phyloP scores from a whole-genome alignment of 92 coral and sea anemone genomes.

The Zoanthus solanderi region DNA sequence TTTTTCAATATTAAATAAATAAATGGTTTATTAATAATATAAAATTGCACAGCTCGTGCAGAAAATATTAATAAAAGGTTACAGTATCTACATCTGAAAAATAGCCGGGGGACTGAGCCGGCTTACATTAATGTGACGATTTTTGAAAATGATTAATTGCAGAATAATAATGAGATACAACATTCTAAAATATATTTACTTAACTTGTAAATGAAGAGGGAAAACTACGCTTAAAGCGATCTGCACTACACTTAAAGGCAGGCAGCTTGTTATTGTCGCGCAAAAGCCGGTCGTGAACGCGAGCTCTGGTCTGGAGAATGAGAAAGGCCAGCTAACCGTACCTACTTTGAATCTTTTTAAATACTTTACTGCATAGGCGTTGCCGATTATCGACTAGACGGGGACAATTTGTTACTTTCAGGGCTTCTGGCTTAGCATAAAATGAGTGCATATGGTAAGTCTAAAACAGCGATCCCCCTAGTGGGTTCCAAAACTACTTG shows the following conservation, averaged over 20 bases:
- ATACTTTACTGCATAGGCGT: too few species aligned
- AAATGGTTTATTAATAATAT: too few species aligned
- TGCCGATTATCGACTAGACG: neutral
- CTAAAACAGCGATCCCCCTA: slow-evolving; percentile 8
- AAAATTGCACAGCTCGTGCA: too few species aligned
- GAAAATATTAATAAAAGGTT: too few species aligned
- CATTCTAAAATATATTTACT: neutral
- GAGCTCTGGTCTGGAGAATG: slow-evolving; percentile 16
- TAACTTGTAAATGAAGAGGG: neutral
- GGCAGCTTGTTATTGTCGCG: slow-evolving; percentile 9
- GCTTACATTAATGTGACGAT: neutral
- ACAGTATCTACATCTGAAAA: too few species aligned
- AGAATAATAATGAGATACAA: too few species aligned
- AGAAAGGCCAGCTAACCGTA: neutral
- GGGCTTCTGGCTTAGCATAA: slow-evolving; percentile 4
- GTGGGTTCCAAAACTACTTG: slow-evolving; percentile 27
- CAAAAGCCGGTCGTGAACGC: slow-evolving; percentile 9
- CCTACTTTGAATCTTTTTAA: neutral
- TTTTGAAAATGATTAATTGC: too few species aligned
- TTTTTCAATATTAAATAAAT: too few species aligned
- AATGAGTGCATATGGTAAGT: neutral
- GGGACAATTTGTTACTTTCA: neutral
- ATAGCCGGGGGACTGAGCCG: neutral
- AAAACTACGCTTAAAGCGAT: slow-evolving; percentile 15
- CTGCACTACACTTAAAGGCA: neutral